Percentiles rank a stretch among this genome's conserved stretches.
phyloP scores from a whole-genome alignment of 2,888 invertebrate species.

The Trichopoda pennipes region DNA sequence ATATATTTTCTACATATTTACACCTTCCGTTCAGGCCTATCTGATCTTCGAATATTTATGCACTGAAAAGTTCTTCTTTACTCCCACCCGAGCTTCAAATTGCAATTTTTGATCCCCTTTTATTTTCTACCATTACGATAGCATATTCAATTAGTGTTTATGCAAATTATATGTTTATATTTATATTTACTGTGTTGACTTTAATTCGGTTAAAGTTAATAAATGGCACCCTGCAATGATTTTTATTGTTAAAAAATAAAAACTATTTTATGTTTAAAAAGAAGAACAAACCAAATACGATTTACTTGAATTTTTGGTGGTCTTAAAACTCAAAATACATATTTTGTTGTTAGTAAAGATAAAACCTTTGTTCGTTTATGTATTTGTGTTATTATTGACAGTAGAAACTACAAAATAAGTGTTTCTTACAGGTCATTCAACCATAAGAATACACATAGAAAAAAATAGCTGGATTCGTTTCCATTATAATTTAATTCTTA shows the following conservation, averaged over 20 bases:
- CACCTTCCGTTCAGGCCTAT: no score
- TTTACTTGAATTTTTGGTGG: constrained; percentile 4
- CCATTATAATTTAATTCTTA: no score
- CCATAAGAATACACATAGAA: not conserved
- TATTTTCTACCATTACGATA: constrained; percentile 1
- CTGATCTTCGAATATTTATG: no score
- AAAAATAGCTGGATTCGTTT: no score
- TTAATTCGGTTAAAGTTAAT: constrained; percentile 19
- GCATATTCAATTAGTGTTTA: constrained; percentile 43
- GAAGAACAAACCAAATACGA: not conserved
- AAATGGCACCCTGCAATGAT: constrained; percentile 58
- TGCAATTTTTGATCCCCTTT: constrained; percentile 5
- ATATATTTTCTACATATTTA: no score
- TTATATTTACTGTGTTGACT: constrained; percentile 11
- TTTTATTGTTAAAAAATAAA: constrained; percentile 41
- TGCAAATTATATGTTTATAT: constrained; percentile 35
- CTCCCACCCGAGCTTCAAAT: not conserved
- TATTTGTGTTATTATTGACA: not conserved
- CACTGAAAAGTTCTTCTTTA: constrained; percentile 6
- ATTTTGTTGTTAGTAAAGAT: not conserved
- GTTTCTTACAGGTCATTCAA: constrained; percentile 4
- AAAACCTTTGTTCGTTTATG: not conserved
- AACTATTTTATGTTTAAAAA: constrained; percentile 14
- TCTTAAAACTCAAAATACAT: not conserved
- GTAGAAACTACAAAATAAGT: not conserved